Evolutionary conservation across 2,797 vertebrate genomes (phyloP).

Genomic region (Menidia menidia): DNA sequence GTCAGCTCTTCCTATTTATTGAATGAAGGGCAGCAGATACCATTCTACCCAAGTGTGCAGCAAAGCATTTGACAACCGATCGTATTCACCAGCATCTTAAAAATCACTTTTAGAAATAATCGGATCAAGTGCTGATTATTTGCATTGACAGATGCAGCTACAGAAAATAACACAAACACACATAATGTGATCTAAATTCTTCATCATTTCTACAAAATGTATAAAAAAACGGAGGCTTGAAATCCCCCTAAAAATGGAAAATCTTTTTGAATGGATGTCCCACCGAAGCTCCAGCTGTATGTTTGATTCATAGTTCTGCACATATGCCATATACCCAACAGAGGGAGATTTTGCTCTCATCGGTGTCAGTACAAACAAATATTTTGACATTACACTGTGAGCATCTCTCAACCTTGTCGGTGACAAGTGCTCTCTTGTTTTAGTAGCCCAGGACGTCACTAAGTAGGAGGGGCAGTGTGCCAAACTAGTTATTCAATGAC

Average conservation of each 20-base stretch:
- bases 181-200: not conserved
- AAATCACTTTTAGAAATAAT: not conserved
- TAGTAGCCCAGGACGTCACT: constrained; percentile 30
- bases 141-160: not conserved
- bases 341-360: constrained; percentile 21
- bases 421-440: constrained; percentile 9
- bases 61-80: not conserved
- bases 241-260: too few relatives aligned
- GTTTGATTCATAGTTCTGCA: too few relatives aligned
- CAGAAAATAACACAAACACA: constrained; percentile 8
- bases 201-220: not conserved
- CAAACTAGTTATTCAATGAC: constrained; percentile 42
- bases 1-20: not conserved
- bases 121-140: not conserved
- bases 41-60: not conserved
- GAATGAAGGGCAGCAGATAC: not conserved
- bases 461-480: constrained; percentile 22
- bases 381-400: constrained; percentile 27
- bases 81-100: not conserved
- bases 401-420: constrained; percentile 49
- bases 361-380: constrained; percentile 27
- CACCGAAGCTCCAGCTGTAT: too few relatives aligned
- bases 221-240: too few relatives aligned
- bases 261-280: too few relatives aligned
- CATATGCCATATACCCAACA: not conserved